These are phyloP conservation scores for Aphaenogaster rudis DNA, from an alignment of 1,140 invertebrate species.

Conservation along the genomic window DNA sequence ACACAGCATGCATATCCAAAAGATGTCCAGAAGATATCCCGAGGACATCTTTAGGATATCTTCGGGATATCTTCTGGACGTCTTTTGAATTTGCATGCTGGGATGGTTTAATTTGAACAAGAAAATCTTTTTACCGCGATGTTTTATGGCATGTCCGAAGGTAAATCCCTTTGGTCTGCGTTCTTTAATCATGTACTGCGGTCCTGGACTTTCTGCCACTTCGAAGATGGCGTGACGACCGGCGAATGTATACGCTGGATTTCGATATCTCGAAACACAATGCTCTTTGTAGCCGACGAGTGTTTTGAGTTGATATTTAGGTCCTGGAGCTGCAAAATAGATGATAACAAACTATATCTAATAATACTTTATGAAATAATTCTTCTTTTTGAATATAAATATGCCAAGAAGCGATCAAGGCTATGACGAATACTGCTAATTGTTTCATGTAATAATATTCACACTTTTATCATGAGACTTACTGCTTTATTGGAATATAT, in stretches of 20 bases:
- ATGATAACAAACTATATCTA: not conserved
- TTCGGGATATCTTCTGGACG: no score
- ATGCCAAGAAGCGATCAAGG: not conserved
- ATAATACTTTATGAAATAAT: not conserved
- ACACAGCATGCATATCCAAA: no score
- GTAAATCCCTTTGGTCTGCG: constrained; percentile 69
- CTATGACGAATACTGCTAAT: not conserved
- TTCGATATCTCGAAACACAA: constrained; percentile 78
- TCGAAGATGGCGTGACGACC: not conserved
- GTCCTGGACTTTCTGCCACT: constrained; percentile 77
- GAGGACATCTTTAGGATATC: no score
- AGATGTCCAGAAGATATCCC: no score
- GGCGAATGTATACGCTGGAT: constrained; percentile 82
- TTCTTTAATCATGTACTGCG: constrained; percentile 74
- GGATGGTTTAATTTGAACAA: constrained; percentile 9
- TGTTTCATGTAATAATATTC: not conserved
- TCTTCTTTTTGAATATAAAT: not conserved
- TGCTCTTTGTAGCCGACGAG: constrained; percentile 80
- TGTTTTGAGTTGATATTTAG: constrained; percentile 81
- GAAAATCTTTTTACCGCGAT: constrained; percentile 52
- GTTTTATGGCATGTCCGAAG: constrained; percentile 65
- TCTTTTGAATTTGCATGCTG: no score
- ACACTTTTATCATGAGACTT: not conserved
- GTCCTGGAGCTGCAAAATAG: constrained; percentile 80
- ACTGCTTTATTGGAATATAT: not conserved